These are phyloP conservation scores for Brachionus paranguensis DNA, from an alignment of 1,140 invertebrate genomes.

Conservation along the genomic window DNA sequence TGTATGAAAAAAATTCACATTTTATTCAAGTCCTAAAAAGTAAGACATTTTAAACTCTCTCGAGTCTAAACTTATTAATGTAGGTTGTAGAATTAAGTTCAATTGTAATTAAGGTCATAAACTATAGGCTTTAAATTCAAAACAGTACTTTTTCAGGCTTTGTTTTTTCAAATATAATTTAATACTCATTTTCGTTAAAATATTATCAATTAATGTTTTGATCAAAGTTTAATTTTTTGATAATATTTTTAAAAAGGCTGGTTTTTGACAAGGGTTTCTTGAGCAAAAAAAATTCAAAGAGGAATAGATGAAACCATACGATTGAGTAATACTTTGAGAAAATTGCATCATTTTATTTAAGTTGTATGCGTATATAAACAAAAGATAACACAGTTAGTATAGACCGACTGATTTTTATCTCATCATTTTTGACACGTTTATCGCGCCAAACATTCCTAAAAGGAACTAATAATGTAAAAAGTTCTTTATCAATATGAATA, in stretches of 20 bases:
- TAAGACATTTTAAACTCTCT: neutral
- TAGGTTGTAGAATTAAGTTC: neutral
- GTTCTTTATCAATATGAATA: neutral
- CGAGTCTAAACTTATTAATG: neutral
- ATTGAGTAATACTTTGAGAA: neutral
- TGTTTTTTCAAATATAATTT: neutral
- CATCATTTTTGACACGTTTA: neutral
- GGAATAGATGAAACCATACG: neutral
- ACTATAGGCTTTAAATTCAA: neutral
- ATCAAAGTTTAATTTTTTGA: neutral
- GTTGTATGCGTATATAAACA: neutral
- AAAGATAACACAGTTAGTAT: neutral
- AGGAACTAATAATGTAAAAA: neutral
- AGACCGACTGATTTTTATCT: neutral
- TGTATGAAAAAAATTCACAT: neutral
- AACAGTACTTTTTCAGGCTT: neutral
- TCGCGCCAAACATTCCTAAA: neutral
- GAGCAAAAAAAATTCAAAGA: neutral
- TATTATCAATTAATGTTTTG: neutral
- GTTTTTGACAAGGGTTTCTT: neutral
- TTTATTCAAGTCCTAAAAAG: neutral
- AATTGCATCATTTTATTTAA: neutral
- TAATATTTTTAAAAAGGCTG: neutral
- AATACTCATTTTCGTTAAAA: neutral
- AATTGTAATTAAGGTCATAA: neutral